These are phyloP conservation scores for Fulica atra DNA, from an alignment of 2,113 vertebrate genomes.

Conservation along the genomic window DNA sequence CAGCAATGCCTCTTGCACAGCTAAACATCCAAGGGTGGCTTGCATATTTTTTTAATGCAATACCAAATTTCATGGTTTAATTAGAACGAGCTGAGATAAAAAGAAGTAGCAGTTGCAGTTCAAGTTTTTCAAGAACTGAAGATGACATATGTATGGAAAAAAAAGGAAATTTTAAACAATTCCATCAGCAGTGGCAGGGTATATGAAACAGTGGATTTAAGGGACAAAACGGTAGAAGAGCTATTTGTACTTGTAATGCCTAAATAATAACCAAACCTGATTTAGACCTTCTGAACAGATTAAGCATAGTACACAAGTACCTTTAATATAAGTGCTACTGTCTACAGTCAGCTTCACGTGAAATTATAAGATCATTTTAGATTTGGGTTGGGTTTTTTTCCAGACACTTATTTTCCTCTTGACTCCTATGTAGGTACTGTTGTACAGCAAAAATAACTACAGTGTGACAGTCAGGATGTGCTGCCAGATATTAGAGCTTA, in stretches of 20 bases:
- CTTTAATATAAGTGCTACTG: neutral
- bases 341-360: rapidly evolving
- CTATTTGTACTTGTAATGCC: neutral
- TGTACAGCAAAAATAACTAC: rapidly evolving
- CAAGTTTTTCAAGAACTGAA: neutral
- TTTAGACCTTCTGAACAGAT: neutral
- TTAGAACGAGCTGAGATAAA: neutral
- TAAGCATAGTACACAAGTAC: neutral
- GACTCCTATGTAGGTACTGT: rapidly evolving
- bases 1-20: neutral
- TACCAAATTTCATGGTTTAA: neutral
- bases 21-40: neutral
- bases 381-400: neutral
- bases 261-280: neutral
- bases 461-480: rapidly evolving
- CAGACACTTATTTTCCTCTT: neutral
- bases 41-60: neutral
- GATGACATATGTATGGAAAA: rapidly evolving
- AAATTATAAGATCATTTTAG: neutral
- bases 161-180: neutral
- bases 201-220: neutral
- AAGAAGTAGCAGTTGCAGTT: neutral
- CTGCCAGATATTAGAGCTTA: neutral
- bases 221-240: neutral
- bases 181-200: neutral